Evolutionary conservation across 2,797 vertebrate genomes (phyloP), one percentile per base, ranked within the genome.

Genomic region (Ptychobarbus kaznakovi): DNA sequence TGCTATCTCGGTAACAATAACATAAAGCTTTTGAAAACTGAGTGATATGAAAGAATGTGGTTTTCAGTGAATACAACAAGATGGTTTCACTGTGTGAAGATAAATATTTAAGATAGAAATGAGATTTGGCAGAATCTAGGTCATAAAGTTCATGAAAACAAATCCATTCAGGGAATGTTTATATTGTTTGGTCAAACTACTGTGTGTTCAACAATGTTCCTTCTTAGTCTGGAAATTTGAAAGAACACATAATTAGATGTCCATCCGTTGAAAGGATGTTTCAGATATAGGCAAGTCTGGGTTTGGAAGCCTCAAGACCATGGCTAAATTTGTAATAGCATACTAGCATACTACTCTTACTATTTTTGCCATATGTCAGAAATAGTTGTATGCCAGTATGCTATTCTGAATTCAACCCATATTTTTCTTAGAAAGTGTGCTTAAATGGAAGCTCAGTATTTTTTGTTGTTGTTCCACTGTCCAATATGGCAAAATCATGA

Each of bases 21-120:
- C 56, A 83, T 68, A 56, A 87, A 38, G 58, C 86, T 38, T 51
- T 79, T 84, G 76, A 83, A 73, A 58, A 69, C n/a, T 56, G n/a
- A 69, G 44, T 28, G 38, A 84, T 84, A 42, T 58, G 81, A 28
- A 40, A 65, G 69, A 44, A 73, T 69, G 69, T 80, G 38, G 69
- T 75, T 82, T 86, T 86, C 61, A 81, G 16, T 81, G 53, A 86
- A 82, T 49, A 82, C 85, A 78, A 63, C 65, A 83, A 73, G 69
- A 68, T 78, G 66, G 70, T 80, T 80, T 72, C 77, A 80, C 75
- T 65, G 44, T 56, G 75, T 40, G 81, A 66, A 66, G 28, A 84
- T 84, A 84, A 87, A 87, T 84, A 76, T 81, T 87, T 80, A 70
- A 87, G 81, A 80, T 79, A 75, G 82, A 84, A 84, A 77, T 85